Base-by-base conservation (phyloP, 2,797 vertebrate genomes). In the Toxotes lorentzi region DNA sequence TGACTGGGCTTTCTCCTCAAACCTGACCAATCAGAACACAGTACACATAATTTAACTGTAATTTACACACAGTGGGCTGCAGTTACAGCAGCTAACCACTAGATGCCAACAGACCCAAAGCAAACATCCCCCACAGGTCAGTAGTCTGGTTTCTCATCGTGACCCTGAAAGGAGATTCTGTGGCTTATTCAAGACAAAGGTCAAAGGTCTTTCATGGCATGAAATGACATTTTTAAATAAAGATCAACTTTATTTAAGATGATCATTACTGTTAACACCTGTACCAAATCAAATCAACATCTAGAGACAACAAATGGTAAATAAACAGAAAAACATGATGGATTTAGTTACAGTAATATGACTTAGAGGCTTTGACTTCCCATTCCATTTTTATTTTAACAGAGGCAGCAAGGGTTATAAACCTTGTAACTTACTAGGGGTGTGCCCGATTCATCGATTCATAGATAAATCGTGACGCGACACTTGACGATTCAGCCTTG, bases 1-100 rank as follows among this genome's bases (percentile, higher is more conserved):
- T 0, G 97, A 96, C 78, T 98, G 97, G 83, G 98, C 98, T 86
- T 98, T 98, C 89, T 99, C 98, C 93, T 99, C 97, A 93, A 99
- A 99, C 90, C 98, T 99, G 90, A 30, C 2, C 38, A 84, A 79
- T 59, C 75, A 65, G 34, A 83, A 85, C 43, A 83, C 24, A 48
- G 43, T 34, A 19, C 71, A 60, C 35, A 65, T 4, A 11, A 61
- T 7, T 4, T 1, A 57, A 27, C 3, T 27, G 27, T 27, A 27
- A 27, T 27, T 27, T 1, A 38, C 2, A 6, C 12, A 4, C 34
- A 59, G 1, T 14, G 21, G 9, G 24, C 45, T 73, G 80, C 65
- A 85, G 64, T 84, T 77, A 35, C n/a, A 32, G 7, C 7, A 21
- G 2, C 16, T 7, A 7, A 56, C 78, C 93, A 93, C 78, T 66